Conservation (phyloP, 2,888 invertebrate genomes). For the Dioctria linearis region DNA sequence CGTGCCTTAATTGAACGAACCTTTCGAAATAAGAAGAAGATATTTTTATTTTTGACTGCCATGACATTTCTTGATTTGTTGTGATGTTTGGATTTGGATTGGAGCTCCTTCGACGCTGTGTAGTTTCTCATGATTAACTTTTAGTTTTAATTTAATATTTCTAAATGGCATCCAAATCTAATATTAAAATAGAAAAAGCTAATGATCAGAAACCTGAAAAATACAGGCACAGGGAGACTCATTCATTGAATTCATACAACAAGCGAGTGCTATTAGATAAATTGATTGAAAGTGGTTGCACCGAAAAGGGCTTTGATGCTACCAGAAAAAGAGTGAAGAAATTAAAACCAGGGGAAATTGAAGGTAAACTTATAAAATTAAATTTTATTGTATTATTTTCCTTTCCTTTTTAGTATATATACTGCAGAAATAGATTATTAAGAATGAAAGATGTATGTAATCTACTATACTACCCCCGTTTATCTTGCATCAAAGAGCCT, state of each 20-base stretch:
- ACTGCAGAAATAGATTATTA: no score
- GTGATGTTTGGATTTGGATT: no score
- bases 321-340: conserved; percentile 7
- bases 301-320: background rate
- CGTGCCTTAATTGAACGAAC: no score
- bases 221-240: background rate
- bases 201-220: background rate
- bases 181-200: background rate
- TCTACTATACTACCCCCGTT: no score
- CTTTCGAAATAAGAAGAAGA: no score
- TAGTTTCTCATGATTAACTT: background rate
- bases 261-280: background rate
- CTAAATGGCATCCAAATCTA: background rate
- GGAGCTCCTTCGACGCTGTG: no score
- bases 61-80: no score
- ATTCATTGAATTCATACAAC: conserved; percentile 23
- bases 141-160: background rate
- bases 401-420: no score
- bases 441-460: no score
- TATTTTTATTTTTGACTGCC: no score
- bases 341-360: conserved; percentile 5
- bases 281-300: background rate
- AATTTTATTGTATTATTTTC: no score
- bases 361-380: conserved; percentile 1
- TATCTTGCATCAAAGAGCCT: no score